Base-by-base conservation (phyloP, 1,140 invertebrate species). In the Protaetia brevitarsis region DNA sequence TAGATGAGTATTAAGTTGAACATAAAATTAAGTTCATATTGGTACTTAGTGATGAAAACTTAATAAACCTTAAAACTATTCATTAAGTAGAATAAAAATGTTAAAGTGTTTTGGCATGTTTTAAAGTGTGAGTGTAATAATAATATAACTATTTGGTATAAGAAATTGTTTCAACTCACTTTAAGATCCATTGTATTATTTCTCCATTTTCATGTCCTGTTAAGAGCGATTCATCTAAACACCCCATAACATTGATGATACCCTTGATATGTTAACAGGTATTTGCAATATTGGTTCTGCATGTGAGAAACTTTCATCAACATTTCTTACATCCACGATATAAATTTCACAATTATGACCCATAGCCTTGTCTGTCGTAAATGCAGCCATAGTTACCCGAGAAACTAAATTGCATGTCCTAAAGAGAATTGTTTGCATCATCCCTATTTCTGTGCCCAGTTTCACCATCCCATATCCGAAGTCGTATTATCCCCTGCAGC, bases 191-290 rank as follows among this genome's bases (percentile, higher is more conserved):
- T 72, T 93, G 89, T 41, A 85, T 87, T 62, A 98, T 84, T 73
- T 93, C 90, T 28, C 97, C 96, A 81, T 93, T 91, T 80, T 97
- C 96, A 80, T 97, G 95, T 0, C 96, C 96, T 63, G 94, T 95
- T 28, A 98, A 89, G 13, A 99, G 87, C 23, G 86, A 90, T 77
- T 97, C 91, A 80, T 98, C 96, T 19, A 96, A 80, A 88, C 87
- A 41, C 95, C 95, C 96, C 96, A 98, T 7, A 96, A 79, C 79
- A 96, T 87, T 0, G 95, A 90, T 4, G 95, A 95, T 4, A 97
- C 92, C 80, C 97, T 96, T 0, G 88, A 84, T n/a, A 82, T 83
- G 28, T 81, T 80, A 41, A 89, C 84, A 0, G 84, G 82, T 69
- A 88, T 86, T 69, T 83, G 82, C 58, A 87, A 78, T 66, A 89